Conservation (phyloP, 2,797 vertebrate species). For the Neosilurus mollespiculum region DNA sequence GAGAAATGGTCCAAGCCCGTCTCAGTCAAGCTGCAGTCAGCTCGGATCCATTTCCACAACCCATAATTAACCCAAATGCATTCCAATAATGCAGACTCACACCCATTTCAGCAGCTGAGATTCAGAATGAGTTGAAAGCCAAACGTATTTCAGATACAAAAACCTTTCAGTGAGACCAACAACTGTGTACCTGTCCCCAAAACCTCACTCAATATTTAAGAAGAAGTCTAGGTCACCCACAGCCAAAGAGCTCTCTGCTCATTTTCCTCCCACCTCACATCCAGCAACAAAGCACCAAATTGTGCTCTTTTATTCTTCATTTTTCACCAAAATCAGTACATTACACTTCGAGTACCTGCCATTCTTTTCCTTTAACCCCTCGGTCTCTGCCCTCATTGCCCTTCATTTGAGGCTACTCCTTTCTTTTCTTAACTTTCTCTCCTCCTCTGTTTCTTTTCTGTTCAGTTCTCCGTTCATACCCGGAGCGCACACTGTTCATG, state of each 20-base stretch:
- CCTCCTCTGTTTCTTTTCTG: background rate
- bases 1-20: background rate
- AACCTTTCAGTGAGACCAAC: background rate
- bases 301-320: background rate
- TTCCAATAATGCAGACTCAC: background rate
- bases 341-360: too few relatives aligned
- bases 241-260: background rate
- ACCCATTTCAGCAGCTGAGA: background rate
- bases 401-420: background rate
- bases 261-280: background rate
- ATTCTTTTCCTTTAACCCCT: background rate
- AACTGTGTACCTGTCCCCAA: background rate
- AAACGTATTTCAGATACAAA: background rate
- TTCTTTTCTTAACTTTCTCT: background rate
- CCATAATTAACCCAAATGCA: background rate
- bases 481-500: background rate
- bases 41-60: background rate
- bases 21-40: background rate
- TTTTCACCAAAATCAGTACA: background rate
- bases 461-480: constrained; percentile 7
- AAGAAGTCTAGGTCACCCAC: background rate
- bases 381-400: background rate
- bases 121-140: background rate
- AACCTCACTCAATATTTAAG: too few relatives aligned
- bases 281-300: too few relatives aligned